Percentiles rank a stretch among this genome's conserved stretches.
Conservation (phyloP, 2,888 invertebrate species). For the Acleris holmiana region DNA sequence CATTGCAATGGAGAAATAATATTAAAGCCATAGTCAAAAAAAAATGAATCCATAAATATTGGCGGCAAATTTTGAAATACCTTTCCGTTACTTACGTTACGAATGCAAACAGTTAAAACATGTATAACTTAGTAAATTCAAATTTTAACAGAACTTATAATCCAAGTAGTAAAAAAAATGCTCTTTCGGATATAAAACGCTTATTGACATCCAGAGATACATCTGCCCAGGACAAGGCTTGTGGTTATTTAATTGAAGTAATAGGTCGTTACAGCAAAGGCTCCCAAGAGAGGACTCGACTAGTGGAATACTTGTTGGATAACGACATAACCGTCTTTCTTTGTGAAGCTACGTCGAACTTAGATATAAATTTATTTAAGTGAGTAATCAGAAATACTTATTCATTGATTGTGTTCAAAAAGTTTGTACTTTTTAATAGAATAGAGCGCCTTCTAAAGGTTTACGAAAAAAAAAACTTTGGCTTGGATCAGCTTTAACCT, state of each 20-base stretch:
- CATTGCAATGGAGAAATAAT: too few relatives aligned
- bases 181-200: conserved; percentile 72
- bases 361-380: conserved; percentile 72
- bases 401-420: too few relatives aligned
- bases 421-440: too few relatives aligned
- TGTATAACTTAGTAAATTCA: conserved; percentile 68
- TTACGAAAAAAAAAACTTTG: too few relatives aligned
- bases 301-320: conserved; percentile 69
- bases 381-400: conserved; percentile 39
- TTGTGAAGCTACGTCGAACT: conserved; percentile 75
- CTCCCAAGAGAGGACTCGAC: conserved; percentile 59
- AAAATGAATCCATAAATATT: neutral
- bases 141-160: conserved; percentile 73
- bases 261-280: conserved; percentile 61
- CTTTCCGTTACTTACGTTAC: conserved; percentile 33
- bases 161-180: conserved; percentile 69
- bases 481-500: too few relatives aligned
- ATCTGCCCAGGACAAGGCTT: conserved; percentile 70
- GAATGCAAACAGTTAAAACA: conserved; percentile 22
- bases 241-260: conserved; percentile 70
- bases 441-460: too few relatives aligned
- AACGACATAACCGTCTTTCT: conserved; percentile 76
- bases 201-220: conserved; percentile 71
- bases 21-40: too few relatives aligned
- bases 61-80: conserved; percentile 41